These are phyloP conservation scores for Ia io DNA, from an alignment of 2,113 vertebrate species.

Conservation along the genomic window DNA sequence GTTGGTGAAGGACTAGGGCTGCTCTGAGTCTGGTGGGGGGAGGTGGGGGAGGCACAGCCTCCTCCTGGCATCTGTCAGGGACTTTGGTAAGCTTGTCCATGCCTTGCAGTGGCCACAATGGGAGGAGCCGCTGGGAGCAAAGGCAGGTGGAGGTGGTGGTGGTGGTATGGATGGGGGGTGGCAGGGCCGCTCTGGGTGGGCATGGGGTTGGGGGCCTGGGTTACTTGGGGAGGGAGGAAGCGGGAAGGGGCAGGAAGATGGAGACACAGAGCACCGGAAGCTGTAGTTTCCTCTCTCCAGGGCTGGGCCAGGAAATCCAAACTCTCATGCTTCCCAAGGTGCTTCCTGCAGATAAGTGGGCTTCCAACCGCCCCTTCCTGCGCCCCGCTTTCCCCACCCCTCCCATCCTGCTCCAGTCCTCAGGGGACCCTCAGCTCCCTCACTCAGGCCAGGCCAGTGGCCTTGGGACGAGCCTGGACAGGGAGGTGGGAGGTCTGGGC, in stretches of 20 bases:
- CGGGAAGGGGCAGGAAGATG: slow-evolving; percentile 49
- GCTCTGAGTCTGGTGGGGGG: background rate
- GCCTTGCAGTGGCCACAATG: background rate
- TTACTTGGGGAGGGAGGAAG: background rate
- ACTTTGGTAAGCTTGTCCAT: background rate
- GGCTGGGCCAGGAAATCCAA: slow-evolving; percentile 62
- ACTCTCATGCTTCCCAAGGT: slow-evolving; percentile 62
- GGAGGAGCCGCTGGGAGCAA: background rate
- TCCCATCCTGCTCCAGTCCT: slow-evolving; percentile 59
- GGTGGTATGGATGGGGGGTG: background rate
- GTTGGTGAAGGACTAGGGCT: background rate
- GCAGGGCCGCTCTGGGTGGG: no score
- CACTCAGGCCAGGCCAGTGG: background rate
- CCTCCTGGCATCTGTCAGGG: background rate
- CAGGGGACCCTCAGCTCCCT: background rate
- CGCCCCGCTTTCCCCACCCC: background rate
- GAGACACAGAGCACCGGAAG: slow-evolving; percentile 28
- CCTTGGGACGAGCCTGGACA: slow-evolving; percentile 52
- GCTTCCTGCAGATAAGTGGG: slow-evolving; percentile 74
- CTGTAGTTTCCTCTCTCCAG: slow-evolving; percentile 49
- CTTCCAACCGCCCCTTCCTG: slow-evolving; percentile 46
- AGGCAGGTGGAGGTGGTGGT: background rate
- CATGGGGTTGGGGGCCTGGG: background rate
- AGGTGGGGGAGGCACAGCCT: accelerated
- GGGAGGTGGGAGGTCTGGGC: background rate